A percentile compares a stretch with the other conserved stretches of the same genome.
Evolutionary conservation across 2,888 invertebrate genomes (phyloP).

Genomic region (Micoletzkya japonica): DNA sequence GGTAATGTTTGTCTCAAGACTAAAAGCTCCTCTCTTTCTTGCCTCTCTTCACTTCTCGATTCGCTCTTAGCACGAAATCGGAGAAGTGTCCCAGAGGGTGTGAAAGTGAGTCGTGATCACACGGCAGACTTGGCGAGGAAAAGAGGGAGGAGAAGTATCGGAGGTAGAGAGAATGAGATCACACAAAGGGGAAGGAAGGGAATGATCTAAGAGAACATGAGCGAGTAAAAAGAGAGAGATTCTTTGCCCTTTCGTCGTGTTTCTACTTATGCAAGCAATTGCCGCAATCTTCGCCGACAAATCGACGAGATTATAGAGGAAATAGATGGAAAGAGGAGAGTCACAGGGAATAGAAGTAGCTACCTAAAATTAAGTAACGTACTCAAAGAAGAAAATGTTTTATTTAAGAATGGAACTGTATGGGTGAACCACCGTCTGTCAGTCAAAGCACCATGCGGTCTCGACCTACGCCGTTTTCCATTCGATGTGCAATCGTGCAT

Average conservation of each 20-base stretch:
- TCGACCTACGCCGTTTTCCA: conserved; percentile 60
- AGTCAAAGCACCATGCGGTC: conserved; percentile 62
- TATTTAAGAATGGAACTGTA: conserved; percentile 60
- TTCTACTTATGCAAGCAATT: no score
- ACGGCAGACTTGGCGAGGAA: not conserved
- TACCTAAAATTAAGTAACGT: not conserved
- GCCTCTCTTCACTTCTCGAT: not conserved
- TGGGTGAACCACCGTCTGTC: conserved; percentile 63
- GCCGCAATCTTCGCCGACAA: no score
- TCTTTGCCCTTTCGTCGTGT: no score
- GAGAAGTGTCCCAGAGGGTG: not conserved
- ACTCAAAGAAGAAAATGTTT: no score
- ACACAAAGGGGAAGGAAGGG: not conserved
- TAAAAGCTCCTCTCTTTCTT: not conserved
- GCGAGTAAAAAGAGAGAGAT: no score
- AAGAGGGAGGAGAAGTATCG: not conserved
- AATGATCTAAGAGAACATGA: not conserved
- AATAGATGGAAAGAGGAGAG: no score
- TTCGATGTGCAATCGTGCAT: conserved; percentile 58
- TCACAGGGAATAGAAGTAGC: no score
- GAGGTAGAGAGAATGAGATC: not conserved
- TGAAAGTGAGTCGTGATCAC: not conserved
- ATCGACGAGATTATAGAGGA: no score
- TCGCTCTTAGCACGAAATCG: not conserved
- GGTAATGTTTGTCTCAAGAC: not conserved